These are phyloP conservation scores for Diploptera punctata DNA, from an alignment of 2,888 invertebrate species.

Conservation along the genomic window DNA sequence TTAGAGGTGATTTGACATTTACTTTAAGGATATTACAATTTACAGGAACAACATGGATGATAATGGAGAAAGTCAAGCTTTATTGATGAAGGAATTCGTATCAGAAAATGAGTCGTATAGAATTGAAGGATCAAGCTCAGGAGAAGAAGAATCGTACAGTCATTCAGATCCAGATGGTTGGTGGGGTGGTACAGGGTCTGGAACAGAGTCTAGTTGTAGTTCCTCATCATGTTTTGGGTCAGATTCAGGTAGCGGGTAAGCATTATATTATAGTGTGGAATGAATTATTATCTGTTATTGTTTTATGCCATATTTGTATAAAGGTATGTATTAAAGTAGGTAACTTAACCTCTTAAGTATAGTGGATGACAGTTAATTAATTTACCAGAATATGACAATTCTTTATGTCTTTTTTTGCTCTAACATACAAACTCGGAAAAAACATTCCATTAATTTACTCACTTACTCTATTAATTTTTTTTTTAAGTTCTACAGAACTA, in stretches of 20 bases:
- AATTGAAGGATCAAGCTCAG: constrained; percentile 38
- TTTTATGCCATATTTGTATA: neutral
- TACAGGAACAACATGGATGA: constrained; percentile 38
- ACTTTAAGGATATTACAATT: too few species aligned
- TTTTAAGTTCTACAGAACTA: too few species aligned
- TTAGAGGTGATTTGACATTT: too few species aligned
- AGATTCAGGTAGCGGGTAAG: constrained; percentile 40
- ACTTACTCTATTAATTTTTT: too few species aligned
- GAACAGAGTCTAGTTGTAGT: constrained; percentile 41
- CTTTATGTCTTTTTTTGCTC: neutral
- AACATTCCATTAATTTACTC: too few species aligned
- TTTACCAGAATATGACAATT: neutral
- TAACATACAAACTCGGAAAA: too few species aligned
- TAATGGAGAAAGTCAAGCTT: constrained; percentile 37
- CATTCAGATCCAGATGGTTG: constrained; percentile 43
- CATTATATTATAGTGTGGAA: neutral
- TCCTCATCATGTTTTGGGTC: constrained; percentile 43
- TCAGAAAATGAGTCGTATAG: constrained; percentile 38
- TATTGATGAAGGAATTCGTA: constrained; percentile 34
- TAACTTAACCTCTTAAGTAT: neutral
- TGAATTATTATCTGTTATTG: too few species aligned
- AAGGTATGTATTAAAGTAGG: neutral
- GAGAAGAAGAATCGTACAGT: constrained; percentile 37
- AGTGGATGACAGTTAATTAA: neutral
- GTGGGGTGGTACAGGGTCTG: constrained; percentile 45